Evolutionary conservation across 2,797 vertebrate genomes (phyloP), one percentile per base, ranked within the genome.

Genomic region (Poeciliopsis turneri): DNA sequence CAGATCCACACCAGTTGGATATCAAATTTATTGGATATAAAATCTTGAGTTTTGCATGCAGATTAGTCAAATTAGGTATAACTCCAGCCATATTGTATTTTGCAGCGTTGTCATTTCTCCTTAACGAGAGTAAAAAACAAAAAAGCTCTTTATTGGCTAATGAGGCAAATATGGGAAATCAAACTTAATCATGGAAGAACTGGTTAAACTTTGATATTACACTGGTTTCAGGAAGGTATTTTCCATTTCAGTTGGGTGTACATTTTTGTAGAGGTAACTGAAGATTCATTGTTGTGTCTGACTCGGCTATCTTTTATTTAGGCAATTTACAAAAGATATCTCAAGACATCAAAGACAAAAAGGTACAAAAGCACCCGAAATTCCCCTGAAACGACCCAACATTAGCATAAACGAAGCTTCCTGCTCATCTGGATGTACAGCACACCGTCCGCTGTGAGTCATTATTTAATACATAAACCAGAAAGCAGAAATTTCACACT

Each of bases 401-500:
- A 33, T 25, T 16, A 16, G 72, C 47, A 20, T 5, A 45, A 28
- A 82, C 57, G 36, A 77, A 49, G 13, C 13, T 49, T 25, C 75
- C 23, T 36, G 25, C 68, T 82, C 76, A n/a, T 46, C n/a, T 81
- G 84, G 75, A 83, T 79, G 80, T 79, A 69, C 69, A 6, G 46
- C 6, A 0, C 76, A 2, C 10, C 2, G 25, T 69, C 70, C 41
- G 66, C 57, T 76, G 9, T 53, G 86, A 74, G 78, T 79, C 75
- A 20, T 75, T n/a, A 83, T 84, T 79, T 83, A 10, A 64, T 77
- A 80, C 80, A 78, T 83, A 87, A 78, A 51, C 66, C 30, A 49
- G 76, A 75, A 74, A 79, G 84, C 76, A 75, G 81, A 55, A 57
- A 88, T 90, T 87, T 92, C 85, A 89, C 82, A 87, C 87, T 84